Percentiles rank a stretch among this genome's conserved stretches.
phyloP scores from a whole-genome alignment of 2,113 vertebrate species.

The Meriones unguiculatus region DNA sequence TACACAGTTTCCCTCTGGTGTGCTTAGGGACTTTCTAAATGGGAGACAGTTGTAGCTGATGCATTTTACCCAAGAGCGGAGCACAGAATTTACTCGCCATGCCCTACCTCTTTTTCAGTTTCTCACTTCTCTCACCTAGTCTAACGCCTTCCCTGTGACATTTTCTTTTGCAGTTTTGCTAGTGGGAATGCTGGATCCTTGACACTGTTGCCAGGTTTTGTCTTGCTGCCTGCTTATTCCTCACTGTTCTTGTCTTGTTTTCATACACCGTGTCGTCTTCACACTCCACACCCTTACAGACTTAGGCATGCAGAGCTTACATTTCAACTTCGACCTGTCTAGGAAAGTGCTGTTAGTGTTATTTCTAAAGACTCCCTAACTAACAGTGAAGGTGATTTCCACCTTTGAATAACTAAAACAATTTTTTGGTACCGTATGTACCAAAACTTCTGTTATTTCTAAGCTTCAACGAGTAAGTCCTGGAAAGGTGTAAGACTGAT shows the following conservation, averaged over 20 bases:
- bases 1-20: constrained; percentile 6
- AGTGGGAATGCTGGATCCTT: constrained; percentile 27
- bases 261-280: neutral
- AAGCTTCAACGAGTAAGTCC: neutral
- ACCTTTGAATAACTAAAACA: neutral
- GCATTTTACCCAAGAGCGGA: neutral
- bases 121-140: neutral
- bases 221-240: neutral
- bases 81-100: neutral
- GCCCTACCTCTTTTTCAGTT: neutral
- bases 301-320: neutral
- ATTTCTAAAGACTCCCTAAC: constrained; percentile 26
- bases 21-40: constrained; percentile 26
- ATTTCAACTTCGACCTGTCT: constrained; percentile 24
- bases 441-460: constrained; percentile 1
- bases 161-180: neutral
- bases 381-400: neutral
- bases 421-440: neutral
- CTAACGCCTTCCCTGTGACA: neutral
- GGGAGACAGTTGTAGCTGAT: neutral
- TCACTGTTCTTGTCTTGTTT: neutral
- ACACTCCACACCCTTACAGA: neutral
- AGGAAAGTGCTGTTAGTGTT: neutral
- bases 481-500: constrained; percentile 31
- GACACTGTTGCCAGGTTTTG: neutral